Percentiles rank a stretch among this genome's conserved stretches.
These are phyloP conservation scores for Ephialtes manifestator DNA, from an alignment of 2,888 invertebrate species.

Conservation along the genomic window DNA sequence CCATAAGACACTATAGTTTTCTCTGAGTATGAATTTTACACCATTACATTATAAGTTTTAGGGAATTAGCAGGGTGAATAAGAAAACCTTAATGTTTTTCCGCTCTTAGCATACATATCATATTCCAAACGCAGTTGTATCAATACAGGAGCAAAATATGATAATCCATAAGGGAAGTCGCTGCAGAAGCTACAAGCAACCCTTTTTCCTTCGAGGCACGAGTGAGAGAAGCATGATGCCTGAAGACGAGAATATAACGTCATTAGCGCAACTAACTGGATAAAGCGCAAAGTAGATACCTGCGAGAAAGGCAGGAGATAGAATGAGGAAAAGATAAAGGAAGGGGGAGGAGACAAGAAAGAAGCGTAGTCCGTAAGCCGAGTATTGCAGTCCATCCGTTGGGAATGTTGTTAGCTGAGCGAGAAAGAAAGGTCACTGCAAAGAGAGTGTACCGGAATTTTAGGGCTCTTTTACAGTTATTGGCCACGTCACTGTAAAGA, in stretches of 20 bases:
- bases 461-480: not conserved
- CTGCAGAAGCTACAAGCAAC: slow-evolving; percentile 27
- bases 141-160: not conserved
- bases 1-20: too few relatives aligned
- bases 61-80: too few relatives aligned
- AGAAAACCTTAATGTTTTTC: too few relatives aligned
- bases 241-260: slow-evolving; percentile 76
- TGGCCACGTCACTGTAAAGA: slow-evolving; percentile 1
- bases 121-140: not conserved
- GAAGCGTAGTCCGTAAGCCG: slow-evolving; percentile 63
- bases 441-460: not conserved
- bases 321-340: slow-evolving; percentile 31
- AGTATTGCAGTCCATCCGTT: slow-evolving; percentile 69
- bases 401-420: slow-evolving; percentile 77
- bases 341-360: slow-evolving; percentile 55
- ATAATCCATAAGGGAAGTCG: slow-evolving; percentile 1
- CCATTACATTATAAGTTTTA: too few relatives aligned
- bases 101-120: not conserved
- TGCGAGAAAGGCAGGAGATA: slow-evolving; percentile 32
- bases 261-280: slow-evolving; percentile 81
- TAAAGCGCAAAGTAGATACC: slow-evolving; percentile 79
- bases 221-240: slow-evolving; percentile 68
- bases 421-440: slow-evolving; percentile 43
- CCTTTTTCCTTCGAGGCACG: slow-evolving; percentile 37
- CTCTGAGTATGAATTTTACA: too few relatives aligned